Evolutionary conservation across 2,888 invertebrate species (phyloP), one percentile per base, ranked within the genome.

Genomic region (Andrena hattorfiana): DNA sequence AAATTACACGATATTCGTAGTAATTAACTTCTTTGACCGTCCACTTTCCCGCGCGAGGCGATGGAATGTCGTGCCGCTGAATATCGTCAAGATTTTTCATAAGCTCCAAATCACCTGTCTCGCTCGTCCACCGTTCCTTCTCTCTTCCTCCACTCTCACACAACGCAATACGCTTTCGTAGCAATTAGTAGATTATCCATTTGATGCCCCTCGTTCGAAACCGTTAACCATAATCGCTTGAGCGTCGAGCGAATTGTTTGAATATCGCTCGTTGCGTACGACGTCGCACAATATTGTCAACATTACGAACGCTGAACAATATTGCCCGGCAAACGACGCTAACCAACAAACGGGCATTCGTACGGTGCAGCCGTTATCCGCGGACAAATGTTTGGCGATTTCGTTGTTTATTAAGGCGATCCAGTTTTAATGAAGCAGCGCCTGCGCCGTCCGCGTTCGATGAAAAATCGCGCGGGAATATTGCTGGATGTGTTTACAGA

Each of bases 321-420:
- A 26, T 60, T n/a, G 23, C 5, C 8, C 49, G 13, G 8, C 13
- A n/a, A 26, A 5, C 20, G 54, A 13, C 30, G 42, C 23, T 35
- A 16, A 32, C 7, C 5, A 20, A 26, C 49, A 64, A 56, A n/a
- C 56, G 16, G n/a, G n/a, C 10, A 1, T 28, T 49, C 23, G 5
- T 28, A 4, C 23, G 23, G 20, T 13, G 10, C 35, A 32, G 13
- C 30, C 20, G 59, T 77, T 77, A 56, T 49, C 59, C 64, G 35
- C 23, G 28, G 42, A 48, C 35, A 35, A 74, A 64, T 32, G 59
- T 70, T 70, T 32, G 51, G 30, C 23, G 64, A 77, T 56, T 49
- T 79, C 35, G 23, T 49, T 77, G 42, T 66, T 66, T 71, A 60
- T 42, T 13, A 48, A 56, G 20, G 20, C 13, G 68, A 76, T 76